Percentiles rank a stretch among this genome's conserved stretches.
phyloP scores from a whole-genome alignment of 1,140 invertebrate species.

The Globodera ellingtonae region DNA sequence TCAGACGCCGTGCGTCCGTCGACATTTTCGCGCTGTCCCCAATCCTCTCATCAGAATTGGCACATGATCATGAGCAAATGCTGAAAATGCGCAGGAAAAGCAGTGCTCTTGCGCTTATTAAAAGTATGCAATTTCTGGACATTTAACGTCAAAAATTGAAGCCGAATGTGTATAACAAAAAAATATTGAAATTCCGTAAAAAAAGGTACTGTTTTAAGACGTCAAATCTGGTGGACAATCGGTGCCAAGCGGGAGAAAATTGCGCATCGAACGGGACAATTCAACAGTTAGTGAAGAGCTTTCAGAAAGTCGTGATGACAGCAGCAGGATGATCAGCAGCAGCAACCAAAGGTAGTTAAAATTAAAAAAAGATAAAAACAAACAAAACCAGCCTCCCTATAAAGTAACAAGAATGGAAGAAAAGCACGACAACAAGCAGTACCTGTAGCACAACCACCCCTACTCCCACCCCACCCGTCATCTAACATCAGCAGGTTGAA shows the following conservation, averaged over 20 bases:
- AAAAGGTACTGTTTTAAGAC: not conserved
- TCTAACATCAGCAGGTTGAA: not conserved
- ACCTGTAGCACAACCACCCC: not conserved
- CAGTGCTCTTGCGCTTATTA: slow-evolving; percentile 19
- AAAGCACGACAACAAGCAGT: not conserved
- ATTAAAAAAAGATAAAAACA: no score
- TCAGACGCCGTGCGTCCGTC: not conserved
- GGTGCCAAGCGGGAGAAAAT: not conserved
- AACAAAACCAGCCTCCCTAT: no score
- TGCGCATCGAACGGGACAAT: not conserved
- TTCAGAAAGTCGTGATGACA: not conserved
- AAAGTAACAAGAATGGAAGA: not conserved
- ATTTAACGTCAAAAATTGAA: not conserved
- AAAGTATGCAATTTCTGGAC: not conserved
- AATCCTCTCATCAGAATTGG: slow-evolving; percentile 15
- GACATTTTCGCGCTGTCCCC: slow-evolving; percentile 9
- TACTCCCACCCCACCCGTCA: not conserved
- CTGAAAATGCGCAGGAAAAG: slow-evolving; percentile 24
- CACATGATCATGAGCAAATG: slow-evolving; percentile 18
- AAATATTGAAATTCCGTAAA: no score
- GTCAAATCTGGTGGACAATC: not conserved
- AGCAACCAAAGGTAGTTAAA: not conserved
- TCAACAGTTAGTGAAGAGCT: slow-evolving; percentile 13
- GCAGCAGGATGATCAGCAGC: not conserved
- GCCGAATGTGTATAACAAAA: no score